These are phyloP conservation scores for Sclerodermus sp. DNA, from an alignment of 2,888 invertebrate genomes.

Conservation along the genomic window DNA sequence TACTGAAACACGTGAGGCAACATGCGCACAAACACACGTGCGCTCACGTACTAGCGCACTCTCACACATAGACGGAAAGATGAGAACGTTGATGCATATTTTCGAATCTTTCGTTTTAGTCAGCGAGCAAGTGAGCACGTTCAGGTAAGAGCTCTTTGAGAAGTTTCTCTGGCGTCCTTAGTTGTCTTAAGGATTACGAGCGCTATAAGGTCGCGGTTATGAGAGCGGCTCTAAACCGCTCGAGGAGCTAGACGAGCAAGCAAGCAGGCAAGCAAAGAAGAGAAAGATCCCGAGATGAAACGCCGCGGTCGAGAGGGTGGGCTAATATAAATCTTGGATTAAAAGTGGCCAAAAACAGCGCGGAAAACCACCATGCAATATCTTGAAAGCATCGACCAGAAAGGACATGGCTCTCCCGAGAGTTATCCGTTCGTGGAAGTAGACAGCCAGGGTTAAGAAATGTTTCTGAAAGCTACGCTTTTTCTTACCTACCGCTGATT, in stretches of 20 bases:
- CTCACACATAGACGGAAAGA: no score
- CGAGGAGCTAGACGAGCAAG: constrained; percentile 5
- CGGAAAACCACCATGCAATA: constrained; percentile 26
- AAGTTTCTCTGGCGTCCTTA: constrained; percentile 22
- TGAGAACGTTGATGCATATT: no score
- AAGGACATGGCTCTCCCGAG: background rate
- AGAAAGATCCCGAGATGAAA: constrained; percentile 5
- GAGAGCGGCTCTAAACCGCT: constrained; percentile 6
- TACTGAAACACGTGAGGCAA: no score
- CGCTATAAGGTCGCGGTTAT: constrained; percentile 7
- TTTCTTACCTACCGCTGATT: no score
- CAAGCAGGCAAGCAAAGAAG: constrained; percentile 5
- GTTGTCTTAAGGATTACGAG: constrained; percentile 10
- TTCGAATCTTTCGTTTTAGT: no score
- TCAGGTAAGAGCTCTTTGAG: background rate
- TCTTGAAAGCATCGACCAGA: constrained; percentile 31
- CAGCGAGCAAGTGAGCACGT: no score
- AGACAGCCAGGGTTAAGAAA: background rate
- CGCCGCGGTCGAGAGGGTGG: background rate
- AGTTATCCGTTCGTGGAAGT: constrained; percentile 12
- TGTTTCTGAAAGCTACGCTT: no score
- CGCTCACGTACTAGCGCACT: no score
- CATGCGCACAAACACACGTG: no score
- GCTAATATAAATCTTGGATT: constrained; percentile 33
- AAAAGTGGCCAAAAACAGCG: constrained; percentile 30